Base-by-base conservation (phyloP, 2,797 vertebrate genomes). In the Diplodus puntazzo region DNA sequence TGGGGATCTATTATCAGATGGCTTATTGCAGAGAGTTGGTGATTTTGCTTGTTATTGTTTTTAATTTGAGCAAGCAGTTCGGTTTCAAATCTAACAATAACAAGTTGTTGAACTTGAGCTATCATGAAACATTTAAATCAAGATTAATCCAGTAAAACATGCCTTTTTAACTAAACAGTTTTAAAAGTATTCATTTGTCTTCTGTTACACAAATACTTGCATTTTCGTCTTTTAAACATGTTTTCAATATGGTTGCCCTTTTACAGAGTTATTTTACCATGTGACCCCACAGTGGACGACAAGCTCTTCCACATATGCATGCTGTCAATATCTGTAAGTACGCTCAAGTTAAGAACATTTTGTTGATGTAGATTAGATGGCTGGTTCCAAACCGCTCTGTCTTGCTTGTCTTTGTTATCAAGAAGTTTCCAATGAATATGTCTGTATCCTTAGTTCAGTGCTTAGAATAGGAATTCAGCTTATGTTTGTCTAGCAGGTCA, bases 261-360 rank as follows among this genome's bases (percentile, higher is more conserved):
- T 5, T 8, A 1, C 71, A 95, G 95, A 11, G 54, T 87, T 1
- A 93, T 96, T 87, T 89, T 88, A 21, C 94, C 95, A 76, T 99
- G 98, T 75, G 86, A 94, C 16, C 96, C 96, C 20, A 96, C 94
- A 0, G 76, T 94, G 46, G 95, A 97, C 0, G 96, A 96, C 20
- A 79, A 69, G 9, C 79, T 98, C 68, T 97, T 96, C 85, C 95
- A 99, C 54, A 85, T 93, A 83, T 94, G 96, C 86, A 95, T 99
- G 59, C 92, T 96, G 0, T 95, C 95, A 0, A 6, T 97, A 76
- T 99, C 98, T 1, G 98, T 99, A 87, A 98, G 98, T 97, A 83
- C 10, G 10, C 2, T 46, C 2, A 46, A 39, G 10, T 3, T 10
- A 11, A 14, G 14, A 46, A 46, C 13, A 46, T 16, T 46, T 17